Evolutionary conservation across 2,113 vertebrate genomes (phyloP).

Genomic region (Lepidothrix coronata): DNA sequence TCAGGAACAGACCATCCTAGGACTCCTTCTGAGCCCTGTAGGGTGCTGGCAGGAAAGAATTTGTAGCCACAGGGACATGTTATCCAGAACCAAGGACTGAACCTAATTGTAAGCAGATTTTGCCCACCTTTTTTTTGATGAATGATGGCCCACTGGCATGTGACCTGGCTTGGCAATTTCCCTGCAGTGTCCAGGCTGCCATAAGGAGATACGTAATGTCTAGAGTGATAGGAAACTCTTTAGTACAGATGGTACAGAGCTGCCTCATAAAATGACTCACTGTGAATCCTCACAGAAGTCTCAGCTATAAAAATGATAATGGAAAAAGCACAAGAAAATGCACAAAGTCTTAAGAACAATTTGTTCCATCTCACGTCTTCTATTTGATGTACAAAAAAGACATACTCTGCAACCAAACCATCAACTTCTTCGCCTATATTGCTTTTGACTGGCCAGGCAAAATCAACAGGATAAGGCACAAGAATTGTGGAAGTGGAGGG

Average conservation of each 20-base stretch:
- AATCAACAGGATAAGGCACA: neutral
- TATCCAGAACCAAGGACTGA: slow-evolving; percentile 76
- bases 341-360: slow-evolving; percentile 59
- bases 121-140: slow-evolving; percentile 70
- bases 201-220: slow-evolving; percentile 82
- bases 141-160: slow-evolving; percentile 80
- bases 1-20: slow-evolving; percentile 71
- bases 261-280: slow-evolving; percentile 82
- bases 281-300: slow-evolving; percentile 77
- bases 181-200: slow-evolving; percentile 71
- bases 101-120: slow-evolving; percentile 87
- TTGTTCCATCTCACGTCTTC: slow-evolving; percentile 59
- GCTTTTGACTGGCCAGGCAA: neutral
- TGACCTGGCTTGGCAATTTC: slow-evolving; percentile 79
- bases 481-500: neutral
- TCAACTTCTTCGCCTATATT: neutral
- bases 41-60: slow-evolving; percentile 84
- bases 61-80: slow-evolving; percentile 73
- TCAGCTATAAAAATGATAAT: slow-evolving; percentile 81
- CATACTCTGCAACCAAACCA: neutral
- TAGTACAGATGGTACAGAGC: slow-evolving; percentile 76
- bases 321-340: slow-evolving; percentile 79
- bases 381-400: slow-evolving; percentile 15
- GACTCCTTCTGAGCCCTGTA: slow-evolving; percentile 79
- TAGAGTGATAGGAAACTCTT: slow-evolving; percentile 78